Evolutionary conservation across 2,888 invertebrate species (phyloP), one percentile per base, ranked within the genome.

Genomic region (Elysia crispata): DNA sequence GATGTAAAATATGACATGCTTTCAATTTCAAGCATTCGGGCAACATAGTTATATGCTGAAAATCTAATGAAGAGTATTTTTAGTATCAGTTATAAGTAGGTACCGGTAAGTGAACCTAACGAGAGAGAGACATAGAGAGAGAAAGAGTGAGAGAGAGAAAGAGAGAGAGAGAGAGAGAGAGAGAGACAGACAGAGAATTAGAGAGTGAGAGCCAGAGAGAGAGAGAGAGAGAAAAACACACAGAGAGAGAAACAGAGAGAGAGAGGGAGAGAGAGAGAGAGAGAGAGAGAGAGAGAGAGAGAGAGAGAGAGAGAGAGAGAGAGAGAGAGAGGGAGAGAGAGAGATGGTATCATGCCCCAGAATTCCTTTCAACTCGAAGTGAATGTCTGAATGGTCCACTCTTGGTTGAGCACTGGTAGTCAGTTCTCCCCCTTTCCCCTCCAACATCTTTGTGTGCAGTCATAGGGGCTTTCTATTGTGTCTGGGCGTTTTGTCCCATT

Each of bases 61-160:
- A n/a, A n/a, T n/a, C n/a, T n/a, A n/a, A n/a, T n/a, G n/a, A n/a
- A n/a, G n/a, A n/a, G n/a, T n/a, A n/a, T n/a, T n/a, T n/a, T n/a
- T n/a, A n/a, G n/a, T n/a, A n/a, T n/a, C n/a, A n/a, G n/a, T n/a
- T n/a, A n/a, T n/a, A n/a, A n/a, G n/a, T n/a, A n/a, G n/a, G 23
- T 8, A 62, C 1, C n/a, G 31, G 64, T 23, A 50, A 49, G 67
- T 49, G 64, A 30, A 66, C 15, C 25, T 6, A 57, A 8, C 74
- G 57, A 30, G 23, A 33, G 67, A 30, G 66, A 57, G 66, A 79
- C 28, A 62, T 49, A 31, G 41, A 64, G 33, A 41, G 33, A 67
- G 25, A 31, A 49, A 74, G 64, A 33, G 64, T n/a, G 74, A 74
- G 28, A 54, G 50, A 75, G 28, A 74, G 28, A 33, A 20, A 64